Evolutionary conservation across 2,888 invertebrate genomes (phyloP).

Genomic region (Coremacera marginata): DNA sequence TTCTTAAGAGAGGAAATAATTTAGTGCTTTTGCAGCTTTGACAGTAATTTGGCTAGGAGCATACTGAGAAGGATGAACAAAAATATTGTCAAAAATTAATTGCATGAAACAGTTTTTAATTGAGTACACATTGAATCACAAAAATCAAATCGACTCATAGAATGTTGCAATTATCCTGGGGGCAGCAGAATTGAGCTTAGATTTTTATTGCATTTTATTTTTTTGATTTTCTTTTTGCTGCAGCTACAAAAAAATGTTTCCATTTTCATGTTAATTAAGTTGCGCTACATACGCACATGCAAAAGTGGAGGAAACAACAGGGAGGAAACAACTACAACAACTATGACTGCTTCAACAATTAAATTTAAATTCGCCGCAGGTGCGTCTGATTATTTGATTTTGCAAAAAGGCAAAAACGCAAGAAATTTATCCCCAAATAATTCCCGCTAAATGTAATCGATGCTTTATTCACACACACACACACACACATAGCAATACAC

Average conservation of each 20-base stretch:
- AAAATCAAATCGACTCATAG: too few relatives aligned
- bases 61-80: too few relatives aligned
- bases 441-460: not conserved
- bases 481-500: not conserved
- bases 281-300: not conserved
- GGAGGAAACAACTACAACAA: not conserved
- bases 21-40: too few relatives aligned
- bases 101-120: too few relatives aligned
- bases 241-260: not conserved
- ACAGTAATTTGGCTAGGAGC: too few relatives aligned
- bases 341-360: not conserved
- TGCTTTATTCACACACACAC: not conserved
- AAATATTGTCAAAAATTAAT: too few relatives aligned
- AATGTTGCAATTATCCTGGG: too few relatives aligned
- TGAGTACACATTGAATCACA: too few relatives aligned
- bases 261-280: not conserved
- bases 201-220: too few relatives aligned
- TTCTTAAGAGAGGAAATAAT: too few relatives aligned
- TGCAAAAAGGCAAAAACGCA: not conserved
- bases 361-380: slow-evolving; percentile 12
- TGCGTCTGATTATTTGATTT: not conserved
- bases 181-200: too few relatives aligned
- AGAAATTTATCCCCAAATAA: not conserved
- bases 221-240: too few relatives aligned
- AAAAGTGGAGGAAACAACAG: not conserved